These are phyloP conservation scores for Poecilia picta DNA, from an alignment of 2,797 vertebrate species.

Conservation along the genomic window DNA sequence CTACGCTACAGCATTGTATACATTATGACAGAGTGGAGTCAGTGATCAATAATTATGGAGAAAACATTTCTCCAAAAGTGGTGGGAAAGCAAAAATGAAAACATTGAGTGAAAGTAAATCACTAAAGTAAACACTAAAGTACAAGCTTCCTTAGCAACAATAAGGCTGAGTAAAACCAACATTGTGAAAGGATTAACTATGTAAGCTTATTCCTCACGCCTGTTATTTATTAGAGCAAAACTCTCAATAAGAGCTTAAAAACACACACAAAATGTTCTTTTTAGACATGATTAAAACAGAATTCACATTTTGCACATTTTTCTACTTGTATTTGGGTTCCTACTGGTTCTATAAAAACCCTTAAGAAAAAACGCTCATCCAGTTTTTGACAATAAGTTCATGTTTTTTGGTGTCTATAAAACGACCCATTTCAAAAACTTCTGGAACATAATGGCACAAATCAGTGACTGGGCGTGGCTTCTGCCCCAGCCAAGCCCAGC, in stretches of 20 bases:
- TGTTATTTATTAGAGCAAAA: constrained; percentile 26
- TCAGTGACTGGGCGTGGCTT: too few species aligned
- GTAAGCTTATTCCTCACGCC: constrained; percentile 25
- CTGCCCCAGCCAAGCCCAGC: too few species aligned
- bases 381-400: too few species aligned
- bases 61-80: neutral
- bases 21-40: neutral
- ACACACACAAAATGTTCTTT: neutral
- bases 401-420: too few species aligned
- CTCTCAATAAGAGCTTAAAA: neutral
- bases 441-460: too few species aligned
- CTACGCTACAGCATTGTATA: neutral
- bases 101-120: neutral
- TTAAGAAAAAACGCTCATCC: too few species aligned
- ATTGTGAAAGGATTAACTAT: neutral
- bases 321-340: too few species aligned
- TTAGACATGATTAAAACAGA: constrained; percentile 25
- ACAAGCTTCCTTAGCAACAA: neutral
- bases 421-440: too few species aligned
- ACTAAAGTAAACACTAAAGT: too few species aligned
- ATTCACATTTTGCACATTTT: too few species aligned
- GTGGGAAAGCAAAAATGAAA: neutral
- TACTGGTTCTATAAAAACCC: too few species aligned
- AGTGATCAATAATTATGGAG: neutral
- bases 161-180: neutral